Evolutionary conservation across 1,140 invertebrate genomes (phyloP), one percentile per base, ranked within the genome.

Genomic region (Lepidurus packardi): DNA sequence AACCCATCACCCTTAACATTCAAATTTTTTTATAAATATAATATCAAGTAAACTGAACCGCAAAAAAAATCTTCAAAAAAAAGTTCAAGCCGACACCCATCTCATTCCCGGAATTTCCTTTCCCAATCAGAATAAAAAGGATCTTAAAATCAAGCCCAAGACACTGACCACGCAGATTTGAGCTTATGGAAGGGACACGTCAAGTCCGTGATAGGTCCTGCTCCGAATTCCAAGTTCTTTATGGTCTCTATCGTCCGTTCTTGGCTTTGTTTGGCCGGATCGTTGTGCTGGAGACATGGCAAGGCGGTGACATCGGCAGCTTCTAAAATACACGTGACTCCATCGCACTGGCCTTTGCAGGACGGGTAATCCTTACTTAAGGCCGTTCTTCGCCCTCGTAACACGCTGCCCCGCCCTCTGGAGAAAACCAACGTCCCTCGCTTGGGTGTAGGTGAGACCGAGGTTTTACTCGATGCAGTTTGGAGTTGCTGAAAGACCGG

Each of bases 161-260:
- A 74, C 81, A 85, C 86, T 81, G 83, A 88, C 87, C 86, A 86
- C 81, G 84, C 81, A 65, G 86, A 86, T 80, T 82, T 81, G 53
- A 81, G 79, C 74, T 83, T 83, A 82, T 88, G 87, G 82, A 88
- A 88, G 24, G 87, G 87, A 83, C 87, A 88, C 74, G 84, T 82
- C 81, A 83, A 81, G 81, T 87, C 84, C 78, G 78, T 73, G 16
- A 78, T 74, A 24, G 78, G 78, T 65, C 53, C 53, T n/a, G 53
- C n/a, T 13, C 53, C 53, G 6, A 13, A 16, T 13, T 65, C 53
- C 53, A 65, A 13, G 13, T 65, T 65, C 13, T 21, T 65, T 7
- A 9, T 7, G 13, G 16, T 21, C 16, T 21, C 53, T 65, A 65
- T 13, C 53, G 53, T 13, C 53, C 21, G 16, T 44, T 75, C 45